Percentiles rank a stretch among this genome's conserved stretches.
Conservation (phyloP, 1,140 invertebrate species). For the Chrysoperla carnea region DNA sequence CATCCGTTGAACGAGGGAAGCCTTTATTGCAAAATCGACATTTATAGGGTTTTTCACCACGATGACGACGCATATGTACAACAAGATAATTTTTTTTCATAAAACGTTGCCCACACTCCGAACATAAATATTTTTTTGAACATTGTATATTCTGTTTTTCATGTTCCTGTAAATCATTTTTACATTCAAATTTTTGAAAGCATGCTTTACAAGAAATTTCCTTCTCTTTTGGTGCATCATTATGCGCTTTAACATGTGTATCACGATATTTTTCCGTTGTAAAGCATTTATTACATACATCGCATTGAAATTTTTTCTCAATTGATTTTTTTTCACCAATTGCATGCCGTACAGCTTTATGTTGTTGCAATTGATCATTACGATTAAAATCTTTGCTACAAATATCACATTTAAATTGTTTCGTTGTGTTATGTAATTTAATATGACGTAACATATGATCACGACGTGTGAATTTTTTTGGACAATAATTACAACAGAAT, state of each 20-base stretch:
- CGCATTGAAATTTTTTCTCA: conserved; percentile 17
- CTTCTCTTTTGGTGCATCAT: conserved; percentile 15
- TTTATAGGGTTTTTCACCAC: conserved; percentile 35
- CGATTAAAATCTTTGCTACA: conserved; percentile 28
- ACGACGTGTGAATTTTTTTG: conserved; percentile 24
- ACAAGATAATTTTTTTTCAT: conserved; percentile 33
- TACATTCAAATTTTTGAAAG: conserved; percentile 29
- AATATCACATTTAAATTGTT: conserved; percentile 28
- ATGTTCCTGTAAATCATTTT: conserved; percentile 33
- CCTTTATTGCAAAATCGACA: conserved; percentile 31
- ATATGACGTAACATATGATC: conserved; percentile 29
- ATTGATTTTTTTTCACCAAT: conserved; percentile 16
- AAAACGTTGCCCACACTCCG: conserved; percentile 33
- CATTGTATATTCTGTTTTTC: conserved; percentile 24
- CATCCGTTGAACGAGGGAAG: conserved; percentile 33
- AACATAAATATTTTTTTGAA: conserved; percentile 32
- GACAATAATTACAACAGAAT: conserved; percentile 31
- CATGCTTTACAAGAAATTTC: conserved; percentile 30
- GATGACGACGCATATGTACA: conserved; percentile 35
- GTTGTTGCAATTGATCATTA: conserved; percentile 26
- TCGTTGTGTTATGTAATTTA: conserved; percentile 13
- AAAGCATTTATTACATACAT: conserved; percentile 22
- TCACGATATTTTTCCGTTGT: conserved; percentile 30
- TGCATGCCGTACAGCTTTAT: conserved; percentile 24
- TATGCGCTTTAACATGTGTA: conserved; percentile 15